Conservation (phyloP, 2,113 vertebrate genomes). For the Globicephala melas region DNA sequence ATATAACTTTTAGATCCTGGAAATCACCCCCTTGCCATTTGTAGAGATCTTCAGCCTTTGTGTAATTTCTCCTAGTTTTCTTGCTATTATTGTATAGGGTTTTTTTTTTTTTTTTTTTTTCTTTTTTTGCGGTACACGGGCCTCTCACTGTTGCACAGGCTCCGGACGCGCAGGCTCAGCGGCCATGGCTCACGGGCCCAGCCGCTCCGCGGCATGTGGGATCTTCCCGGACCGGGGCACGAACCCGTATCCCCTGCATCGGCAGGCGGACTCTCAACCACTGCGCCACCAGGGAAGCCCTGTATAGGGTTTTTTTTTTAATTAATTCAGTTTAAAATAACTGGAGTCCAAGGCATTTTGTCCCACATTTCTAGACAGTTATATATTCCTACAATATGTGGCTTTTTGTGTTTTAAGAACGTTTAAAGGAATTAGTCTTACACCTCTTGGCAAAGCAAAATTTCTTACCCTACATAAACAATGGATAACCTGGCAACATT, state of each 20-base stretch:
- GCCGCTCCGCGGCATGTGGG: no score
- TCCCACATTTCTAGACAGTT: background rate
- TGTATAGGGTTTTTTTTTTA: no score
- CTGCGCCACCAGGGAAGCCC: no score
- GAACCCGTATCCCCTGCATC: no score
- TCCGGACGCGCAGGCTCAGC: no score
- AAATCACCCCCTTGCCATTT: background rate
- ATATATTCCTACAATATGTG: background rate
- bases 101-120: background rate
- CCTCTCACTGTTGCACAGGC: no score
- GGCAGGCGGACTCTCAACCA: no score
- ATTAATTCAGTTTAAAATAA: constrained; percentile 6
- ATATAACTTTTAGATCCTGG: background rate
- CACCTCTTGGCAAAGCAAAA: background rate
- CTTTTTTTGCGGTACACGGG: no score
- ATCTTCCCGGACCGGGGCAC: no score
- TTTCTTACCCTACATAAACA: background rate
- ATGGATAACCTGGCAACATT: background rate
- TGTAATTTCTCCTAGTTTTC: background rate
- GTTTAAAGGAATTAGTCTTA: background rate
- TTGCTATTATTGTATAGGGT: background rate
- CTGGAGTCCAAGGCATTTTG: background rate
- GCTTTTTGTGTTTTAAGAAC: background rate
- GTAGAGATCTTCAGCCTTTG: background rate
- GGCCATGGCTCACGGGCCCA: no score